Conservation (phyloP, 2,888 invertebrate species). For the Lottia scabra region DNA sequence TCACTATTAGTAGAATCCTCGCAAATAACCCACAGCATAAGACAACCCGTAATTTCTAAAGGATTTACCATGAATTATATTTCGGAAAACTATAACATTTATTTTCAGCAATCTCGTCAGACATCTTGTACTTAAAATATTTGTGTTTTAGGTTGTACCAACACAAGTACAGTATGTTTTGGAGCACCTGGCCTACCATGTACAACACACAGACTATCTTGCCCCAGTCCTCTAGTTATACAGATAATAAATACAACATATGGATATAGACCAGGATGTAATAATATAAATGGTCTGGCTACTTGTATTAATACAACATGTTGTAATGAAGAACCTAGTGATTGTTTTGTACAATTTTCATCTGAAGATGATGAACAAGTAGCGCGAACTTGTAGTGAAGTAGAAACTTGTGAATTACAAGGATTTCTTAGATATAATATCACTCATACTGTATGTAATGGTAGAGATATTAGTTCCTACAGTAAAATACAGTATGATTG, state of each 20-base stretch:
- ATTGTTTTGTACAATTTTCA: neutral
- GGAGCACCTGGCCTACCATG: neutral
- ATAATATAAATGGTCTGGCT: neutral
- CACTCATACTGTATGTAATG: no score
- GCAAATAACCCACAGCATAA: no score
- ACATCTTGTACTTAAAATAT: no score
- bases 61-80: no score
- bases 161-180: neutral
- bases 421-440: no score
- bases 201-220: neutral
- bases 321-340: neutral
- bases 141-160: neutral
- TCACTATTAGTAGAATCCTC: no score
- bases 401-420: no score
- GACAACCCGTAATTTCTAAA: no score
- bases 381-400: no score
- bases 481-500: neutral
- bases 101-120: no score
- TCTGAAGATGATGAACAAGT: neutral
- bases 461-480: neutral
- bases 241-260: neutral
- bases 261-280: neutral
- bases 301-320: neutral
- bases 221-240: neutral
- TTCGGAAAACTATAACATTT: no score